Base-by-base conservation (phyloP, 2,113 vertebrate genomes). In the Hippocampus comes region DNA sequence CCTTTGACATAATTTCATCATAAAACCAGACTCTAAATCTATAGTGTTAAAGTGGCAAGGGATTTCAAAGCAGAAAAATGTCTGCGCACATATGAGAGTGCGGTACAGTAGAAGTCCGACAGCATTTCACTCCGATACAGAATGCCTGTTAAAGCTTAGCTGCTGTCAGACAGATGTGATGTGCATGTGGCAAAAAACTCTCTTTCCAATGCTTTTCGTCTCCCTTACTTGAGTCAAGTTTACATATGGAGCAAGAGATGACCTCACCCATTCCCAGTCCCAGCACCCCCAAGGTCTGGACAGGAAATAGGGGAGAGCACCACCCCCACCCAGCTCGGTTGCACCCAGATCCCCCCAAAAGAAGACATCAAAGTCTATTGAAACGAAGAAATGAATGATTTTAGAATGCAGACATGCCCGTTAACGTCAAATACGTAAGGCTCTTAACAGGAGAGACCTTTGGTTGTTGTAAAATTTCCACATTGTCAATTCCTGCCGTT, bases 401-500 rank as follows among this genome's bases (percentile, higher is more conserved):
- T 72, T 12, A 20, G 42, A 70, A 59, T 69, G 46, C 2, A 46
- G 46, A 70, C 68, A 67, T 20, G 72, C 63, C 59, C 72, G 68
- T 75, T 61, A 48, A 69, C 43, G 34, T 66, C 55, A 85, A 84
- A 74, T 43, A 68, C 17, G 63, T 15, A 56, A 71, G 65, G 46
- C 69, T 68, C 68, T 15, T 12, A 79, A 81, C 68, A 60, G 23
- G 63, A 72, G 73, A 82, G 71, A 82, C 73, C 60, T 74, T 85
- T 75, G 30, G 61, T 75, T 88, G 80, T 73, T 85, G 86, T 87
- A 87, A 79, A 84, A 87, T 82, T 81, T 83, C 90, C 65, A 84
- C 90, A 76, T 88, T 84, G 87, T 88, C 90, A 90, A 95, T 94
- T 93, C 91, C 87, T 63, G 87, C 91, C 92, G 87, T 92, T 92